Percentiles rank a stretch among this genome's conserved stretches.
These are phyloP conservation scores for Troides helena DNA, from an alignment of 2,888 invertebrate genomes.

Conservation along the genomic window DNA sequence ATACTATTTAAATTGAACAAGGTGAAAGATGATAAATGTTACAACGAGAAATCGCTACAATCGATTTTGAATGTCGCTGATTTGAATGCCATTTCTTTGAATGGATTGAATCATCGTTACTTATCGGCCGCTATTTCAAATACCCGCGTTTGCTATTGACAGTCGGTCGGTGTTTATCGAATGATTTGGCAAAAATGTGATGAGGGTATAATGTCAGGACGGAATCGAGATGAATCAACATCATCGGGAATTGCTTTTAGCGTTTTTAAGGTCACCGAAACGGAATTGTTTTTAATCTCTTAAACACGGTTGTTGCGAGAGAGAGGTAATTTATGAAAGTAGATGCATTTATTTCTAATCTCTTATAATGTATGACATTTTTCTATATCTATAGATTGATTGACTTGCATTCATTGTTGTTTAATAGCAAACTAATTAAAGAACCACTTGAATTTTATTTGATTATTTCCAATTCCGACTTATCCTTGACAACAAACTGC, in stretches of 20 bases:
- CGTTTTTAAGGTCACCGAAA: not conserved
- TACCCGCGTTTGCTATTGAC: conserved; percentile 23
- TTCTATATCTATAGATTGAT: not conserved
- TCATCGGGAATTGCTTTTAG: not conserved
- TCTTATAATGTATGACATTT: not conserved
- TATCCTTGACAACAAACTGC: not conserved
- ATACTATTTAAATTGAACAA: conserved; percentile 6
- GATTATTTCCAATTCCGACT: too few species aligned
- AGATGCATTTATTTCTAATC: not conserved
- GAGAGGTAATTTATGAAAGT: not conserved
- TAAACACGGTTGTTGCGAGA: not conserved
- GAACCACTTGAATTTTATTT: not conserved
- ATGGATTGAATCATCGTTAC: conserved; percentile 31
- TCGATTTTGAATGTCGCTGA: conserved; percentile 35
- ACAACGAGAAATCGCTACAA: conserved; percentile 28
- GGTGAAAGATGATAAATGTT: conserved; percentile 8
- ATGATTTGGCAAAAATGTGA: conserved; percentile 28
- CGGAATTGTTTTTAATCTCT: not conserved
- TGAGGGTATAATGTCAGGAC: conserved; percentile 36
- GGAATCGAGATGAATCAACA: not conserved
- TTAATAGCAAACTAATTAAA: not conserved
- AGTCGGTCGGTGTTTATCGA: conserved; percentile 25
- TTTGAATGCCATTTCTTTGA: conserved; percentile 27
- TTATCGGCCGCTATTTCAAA: conserved; percentile 31
- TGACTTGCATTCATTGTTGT: not conserved